phyloP scores from a whole-genome alignment of 2,797 vertebrate species.

The Luscinia megarhynchos region DNA sequence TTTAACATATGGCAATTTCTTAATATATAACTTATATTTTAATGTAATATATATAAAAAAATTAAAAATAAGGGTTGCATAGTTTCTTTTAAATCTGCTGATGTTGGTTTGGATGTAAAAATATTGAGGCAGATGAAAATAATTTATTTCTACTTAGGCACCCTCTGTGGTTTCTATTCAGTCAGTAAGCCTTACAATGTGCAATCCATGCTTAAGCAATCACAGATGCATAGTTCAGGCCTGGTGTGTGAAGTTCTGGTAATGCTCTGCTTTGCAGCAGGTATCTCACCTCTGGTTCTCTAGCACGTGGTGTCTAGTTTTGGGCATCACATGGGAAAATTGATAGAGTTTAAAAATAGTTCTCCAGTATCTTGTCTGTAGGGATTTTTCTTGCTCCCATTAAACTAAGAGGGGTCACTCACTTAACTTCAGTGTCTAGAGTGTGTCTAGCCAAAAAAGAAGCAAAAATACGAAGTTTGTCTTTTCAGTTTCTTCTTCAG shows the following conservation, averaged over 20 bases:
- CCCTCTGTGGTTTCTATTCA: background rate
- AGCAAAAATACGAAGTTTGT: background rate
- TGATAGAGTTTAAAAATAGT: background rate
- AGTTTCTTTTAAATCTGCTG: background rate
- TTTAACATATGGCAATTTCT: background rate
- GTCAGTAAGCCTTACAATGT: background rate
- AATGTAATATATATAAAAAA: background rate
- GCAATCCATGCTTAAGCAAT: background rate
- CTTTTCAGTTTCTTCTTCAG: background rate
- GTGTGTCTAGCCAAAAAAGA: background rate
- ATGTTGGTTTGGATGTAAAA: background rate
- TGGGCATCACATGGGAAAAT: background rate
- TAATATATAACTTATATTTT: background rate
- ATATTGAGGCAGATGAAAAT: background rate
- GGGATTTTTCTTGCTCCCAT: background rate
- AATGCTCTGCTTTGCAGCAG: background rate
- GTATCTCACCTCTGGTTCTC: background rate
- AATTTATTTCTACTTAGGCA: background rate
- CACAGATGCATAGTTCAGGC: background rate
- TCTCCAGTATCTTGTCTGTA: background rate
- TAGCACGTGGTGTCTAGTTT: background rate
- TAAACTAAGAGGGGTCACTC: background rate
- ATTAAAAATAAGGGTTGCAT: background rate
- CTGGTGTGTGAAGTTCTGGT: background rate
- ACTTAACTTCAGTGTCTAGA: background rate